Evolutionary conservation across 2,113 vertebrate species (phyloP), one percentile per base, ranked within the genome.

Genomic region (Cnemophilus loriae): DNA sequence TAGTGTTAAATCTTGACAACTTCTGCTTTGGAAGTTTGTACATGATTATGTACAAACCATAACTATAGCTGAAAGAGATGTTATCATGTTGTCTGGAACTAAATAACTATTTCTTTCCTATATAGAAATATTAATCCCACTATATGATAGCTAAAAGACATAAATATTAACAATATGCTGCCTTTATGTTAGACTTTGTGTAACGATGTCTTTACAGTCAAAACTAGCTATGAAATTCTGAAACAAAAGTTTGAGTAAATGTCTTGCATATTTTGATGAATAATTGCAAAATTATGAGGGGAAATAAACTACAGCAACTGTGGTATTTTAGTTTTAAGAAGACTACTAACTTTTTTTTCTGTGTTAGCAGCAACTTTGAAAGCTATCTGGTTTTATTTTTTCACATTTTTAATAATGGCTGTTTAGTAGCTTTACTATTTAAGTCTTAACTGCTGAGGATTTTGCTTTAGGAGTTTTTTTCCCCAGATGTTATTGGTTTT

Each of bases 1-100:
- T 98, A 96, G 95, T 97, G 94, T 97, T 98, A 97, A 97, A 96
- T 97, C 96, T 96, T 97, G 95, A 98, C 97, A 97, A 97, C 68
- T 97, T 97, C 89, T 96, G 67, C 97, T 97, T 97, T 97, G 78
- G 64, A 98, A 96, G 95, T 97, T 97, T 89, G 13, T 97, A 93
- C 90, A 35, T 97, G 92, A 86, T 98, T n/a, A n/a, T n/a, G n/a
- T n/a, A n/a, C n/a, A n/a, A 98, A 97, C 98, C 97, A 79, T 96
- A 97, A 97, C 94, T 98, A 60, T 93, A 97, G 91, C 91, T 97
- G 91, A 97, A 98, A 97, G 95, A 98, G 89, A 96, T 96, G 78
- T 97, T 98, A 95, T 90, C 95, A 96, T 90, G 87, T 97, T 98
- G 92, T 97, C 95, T 97, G 87, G 60, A 93, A 93, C 90, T 92